Evolutionary conservation across 92 coral and sea anemone genomes (phyloP), one percentile per base, ranked within the genome.

Genomic region (Montipora capitata): DNA sequence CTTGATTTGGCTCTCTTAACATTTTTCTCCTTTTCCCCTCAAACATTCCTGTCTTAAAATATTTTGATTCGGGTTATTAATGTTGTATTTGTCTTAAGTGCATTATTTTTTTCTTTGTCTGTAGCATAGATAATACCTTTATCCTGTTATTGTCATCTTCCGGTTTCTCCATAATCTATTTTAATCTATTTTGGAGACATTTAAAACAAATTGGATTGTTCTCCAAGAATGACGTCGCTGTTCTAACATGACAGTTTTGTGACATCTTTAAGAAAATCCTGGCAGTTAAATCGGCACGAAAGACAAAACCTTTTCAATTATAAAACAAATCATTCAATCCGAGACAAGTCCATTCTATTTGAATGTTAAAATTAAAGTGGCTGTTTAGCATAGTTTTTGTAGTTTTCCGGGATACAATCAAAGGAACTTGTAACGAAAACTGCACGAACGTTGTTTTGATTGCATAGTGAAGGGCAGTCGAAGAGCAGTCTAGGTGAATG

Each of bases 71-170:
- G 65, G 18, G 12, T 12, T 65, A 12, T 61, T 61, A 61, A 61
- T 61, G 7, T 2, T 13, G 64, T 13, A 15, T 40, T 57, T 62
- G 49, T 51, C 67, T 80, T 48, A 48, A 52, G 59, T 27, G 2
- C 38, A 67, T 68, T 15, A 80, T 49, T 67, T 80, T 66, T 49
- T 78, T 44, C 18, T n/a, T 65, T 78, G 56, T 62, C 71, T 78
- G 40, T 0, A 43, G 11, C 49, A 65, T 68, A 64, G 65, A 51
- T 51, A 51, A 44, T 42, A 42, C n/a, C 38, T 68, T 80, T 80
- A 10, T 66, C 68, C 67, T 35, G 38, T 49, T 80, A 27, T 38
- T 7, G 51, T 20, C 54, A 43, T 40, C 59, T 79, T 80, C 75
- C 85, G 85, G 48, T 54, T 38, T 16, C 6, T 18, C 15, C 35